Evolutionary conservation across 2,888 invertebrate species (phyloP).

Genomic region (Chamaedrilus cognettii): DNA sequence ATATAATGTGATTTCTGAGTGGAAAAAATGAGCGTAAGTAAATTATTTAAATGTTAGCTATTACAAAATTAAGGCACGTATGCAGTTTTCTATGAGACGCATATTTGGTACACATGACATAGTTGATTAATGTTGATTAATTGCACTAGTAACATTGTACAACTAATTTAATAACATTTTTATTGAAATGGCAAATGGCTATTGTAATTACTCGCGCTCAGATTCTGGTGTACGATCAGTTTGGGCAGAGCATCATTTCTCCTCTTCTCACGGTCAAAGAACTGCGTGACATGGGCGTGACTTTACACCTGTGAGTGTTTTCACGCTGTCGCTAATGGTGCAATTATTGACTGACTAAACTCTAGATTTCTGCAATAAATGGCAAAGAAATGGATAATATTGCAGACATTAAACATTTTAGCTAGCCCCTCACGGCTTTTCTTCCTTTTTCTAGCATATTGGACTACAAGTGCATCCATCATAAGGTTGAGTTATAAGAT

Average conservation of each 20-base stretch:
- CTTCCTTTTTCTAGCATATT: too few relatives aligned
- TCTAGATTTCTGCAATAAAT: too few relatives aligned
- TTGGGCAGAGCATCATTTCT: conserved; percentile 98
- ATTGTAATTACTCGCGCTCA: conserved; percentile 58
- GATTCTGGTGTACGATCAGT: conserved; percentile 91
- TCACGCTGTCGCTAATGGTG: neutral
- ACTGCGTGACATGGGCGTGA: conserved; percentile 92
- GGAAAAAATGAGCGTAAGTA: conserved; percentile 1
- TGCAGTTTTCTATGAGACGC: neutral
- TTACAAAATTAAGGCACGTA: neutral
- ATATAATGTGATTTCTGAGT: too few relatives aligned
- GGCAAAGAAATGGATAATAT: too few relatives aligned
- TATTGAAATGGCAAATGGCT: neutral
- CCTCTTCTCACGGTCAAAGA: conserved; percentile 95
- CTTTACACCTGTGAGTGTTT: conserved; percentile 82
- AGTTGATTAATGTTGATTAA: too few relatives aligned
- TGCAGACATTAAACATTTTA: too few relatives aligned
- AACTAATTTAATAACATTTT: too few relatives aligned
- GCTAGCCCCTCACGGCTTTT: too few relatives aligned
- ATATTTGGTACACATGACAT: too few relatives aligned
- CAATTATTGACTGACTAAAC: neutral
- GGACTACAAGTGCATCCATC: too few relatives aligned
- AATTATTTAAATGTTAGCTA: neutral
- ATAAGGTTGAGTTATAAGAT: too few relatives aligned
- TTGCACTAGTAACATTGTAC: too few relatives aligned